Conservation (phyloP, 2,888 invertebrate genomes). For the Drosophila fungiperda region DNA sequence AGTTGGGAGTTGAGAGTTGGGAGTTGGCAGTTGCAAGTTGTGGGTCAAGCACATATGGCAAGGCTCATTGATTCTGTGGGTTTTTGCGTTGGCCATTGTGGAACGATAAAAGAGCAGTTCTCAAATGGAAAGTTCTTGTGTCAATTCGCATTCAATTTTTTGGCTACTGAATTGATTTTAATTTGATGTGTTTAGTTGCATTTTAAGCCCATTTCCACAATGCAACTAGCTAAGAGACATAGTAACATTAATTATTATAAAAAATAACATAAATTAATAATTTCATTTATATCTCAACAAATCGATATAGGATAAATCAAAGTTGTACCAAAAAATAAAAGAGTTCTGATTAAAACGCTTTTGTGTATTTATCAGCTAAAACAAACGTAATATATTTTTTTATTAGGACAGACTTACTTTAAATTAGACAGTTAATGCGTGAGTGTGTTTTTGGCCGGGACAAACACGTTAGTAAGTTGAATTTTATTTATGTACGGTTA, state of each 20-base stretch:
- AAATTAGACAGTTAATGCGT: background rate
- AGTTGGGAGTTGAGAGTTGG: too few species aligned
- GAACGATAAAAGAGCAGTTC: background rate
- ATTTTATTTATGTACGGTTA: slow-evolving; percentile 76
- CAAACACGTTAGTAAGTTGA: slow-evolving; percentile 45
- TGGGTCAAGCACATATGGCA: slow-evolving; percentile 53
- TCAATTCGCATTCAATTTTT: background rate
- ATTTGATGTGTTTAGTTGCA: background rate
- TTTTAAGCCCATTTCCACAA: background rate
- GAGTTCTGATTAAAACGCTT: background rate
- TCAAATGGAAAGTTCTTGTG: background rate
- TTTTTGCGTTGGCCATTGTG: slow-evolving; percentile 1
- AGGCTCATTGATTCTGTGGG: slow-evolving; percentile 57
- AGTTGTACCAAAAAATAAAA: background rate
- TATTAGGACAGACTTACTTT: slow-evolving; percentile 13
- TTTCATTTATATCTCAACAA: background rate
- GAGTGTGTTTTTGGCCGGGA: slow-evolving; percentile 4
- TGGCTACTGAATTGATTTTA: slow-evolving; percentile 1
- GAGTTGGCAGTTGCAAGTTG: background rate
- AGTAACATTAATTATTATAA: background rate
- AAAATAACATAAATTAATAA: background rate
- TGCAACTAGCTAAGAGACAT: background rate
- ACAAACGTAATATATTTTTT: too few species aligned
- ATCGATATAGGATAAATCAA: background rate
- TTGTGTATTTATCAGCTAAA: background rate